phyloP scores from a whole-genome alignment of 2,888 invertebrate genomes.

The Mythimna pallens region DNA sequence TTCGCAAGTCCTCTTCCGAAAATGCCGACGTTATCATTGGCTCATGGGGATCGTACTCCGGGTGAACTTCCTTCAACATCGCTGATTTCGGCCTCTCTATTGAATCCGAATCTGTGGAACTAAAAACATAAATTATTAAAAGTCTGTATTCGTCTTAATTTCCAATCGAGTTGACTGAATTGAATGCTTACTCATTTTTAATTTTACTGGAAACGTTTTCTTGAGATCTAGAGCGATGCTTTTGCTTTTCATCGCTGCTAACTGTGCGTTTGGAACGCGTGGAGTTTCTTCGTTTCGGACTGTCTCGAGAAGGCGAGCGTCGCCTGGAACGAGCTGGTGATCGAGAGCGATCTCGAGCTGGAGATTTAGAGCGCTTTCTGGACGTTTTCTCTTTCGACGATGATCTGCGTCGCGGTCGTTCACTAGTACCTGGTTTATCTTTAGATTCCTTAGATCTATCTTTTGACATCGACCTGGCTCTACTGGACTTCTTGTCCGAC shows the following conservation, averaged over 20 bases:
- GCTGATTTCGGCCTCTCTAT: constrained; percentile 87
- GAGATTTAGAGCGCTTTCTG: constrained; percentile 77
- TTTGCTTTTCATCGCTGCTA: constrained; percentile 77
- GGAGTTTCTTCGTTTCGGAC: constrained; percentile 60
- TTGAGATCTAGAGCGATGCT: constrained; percentile 84
- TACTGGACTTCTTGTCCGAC: constrained; percentile 74
- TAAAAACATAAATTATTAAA: constrained; percentile 60
- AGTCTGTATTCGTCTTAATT: not conserved
- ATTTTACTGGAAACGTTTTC: constrained; percentile 78
- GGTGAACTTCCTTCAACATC: constrained; percentile 85
- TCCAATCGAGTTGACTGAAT: not conserved
- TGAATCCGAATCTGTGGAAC: constrained; percentile 87
- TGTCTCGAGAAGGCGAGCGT: constrained; percentile 69
- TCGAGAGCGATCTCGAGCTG: constrained; percentile 71
- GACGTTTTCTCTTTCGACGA: constrained; percentile 75
- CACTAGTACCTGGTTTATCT: constrained; percentile 78
- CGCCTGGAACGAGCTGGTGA: constrained; percentile 70
- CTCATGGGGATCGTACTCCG: constrained; percentile 88
- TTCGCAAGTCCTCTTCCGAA: constrained; percentile 86
- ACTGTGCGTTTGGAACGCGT: constrained; percentile 72
- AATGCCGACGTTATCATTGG: constrained; percentile 89
- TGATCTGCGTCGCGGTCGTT: constrained; percentile 77
- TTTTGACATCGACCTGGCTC: constrained; percentile 76
- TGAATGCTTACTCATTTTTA: constrained; percentile 83
- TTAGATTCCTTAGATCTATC: constrained; percentile 78